Evolutionary conservation across 2,888 invertebrate species (phyloP), one percentile per base, ranked within the genome.

Genomic region (Sphecodes monilicornis): DNA sequence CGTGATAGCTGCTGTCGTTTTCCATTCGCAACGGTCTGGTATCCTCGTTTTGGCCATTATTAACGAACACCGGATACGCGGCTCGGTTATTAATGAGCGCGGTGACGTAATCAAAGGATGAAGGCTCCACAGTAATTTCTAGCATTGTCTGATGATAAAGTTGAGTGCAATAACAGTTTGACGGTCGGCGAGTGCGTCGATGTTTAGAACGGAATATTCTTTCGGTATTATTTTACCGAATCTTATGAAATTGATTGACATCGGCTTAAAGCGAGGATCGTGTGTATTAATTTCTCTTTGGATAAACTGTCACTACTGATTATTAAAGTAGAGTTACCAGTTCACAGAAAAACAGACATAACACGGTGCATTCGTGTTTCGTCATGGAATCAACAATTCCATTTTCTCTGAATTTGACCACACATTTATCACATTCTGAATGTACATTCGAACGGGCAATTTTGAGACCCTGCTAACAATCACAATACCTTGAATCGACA

Each of bases 51-150:
- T 72, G 46, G 57, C 68, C 64, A 1, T 72, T 68, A 72, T 76
- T 68, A 71, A 76, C 50, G 46, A 60, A 69, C 82, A 70, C 57
- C 78, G 57, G 75, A 78, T 71, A 75, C 71, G 50, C 68, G 66
- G 57, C 43, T 69, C 60, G 73, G 57, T 77, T 39, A 68, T 81
- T 76, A 76, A 78, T 64, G 69, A 76, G 26, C 46, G 57, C 78
- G 41, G 29, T 69, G 82, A 84, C 71, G 81, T 41, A 84, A 82
- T 78, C 71, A 50, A 68, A 50, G 29, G 84, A 68, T 74, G 77
- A 75, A 32, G 32, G 70, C 71, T 70, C 32, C 74, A n/a, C 13
- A 11, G 32, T 13, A 71, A 46, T 26, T 36, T 66, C 18, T 32
- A 41, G 32, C 69, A 41, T 46, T 64, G 50, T 32, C 6, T 36